These are phyloP conservation scores for Xestoiulus laeticollis DNA, from an alignment of 2,888 invertebrate genomes.

Conservation along the genomic window DNA sequence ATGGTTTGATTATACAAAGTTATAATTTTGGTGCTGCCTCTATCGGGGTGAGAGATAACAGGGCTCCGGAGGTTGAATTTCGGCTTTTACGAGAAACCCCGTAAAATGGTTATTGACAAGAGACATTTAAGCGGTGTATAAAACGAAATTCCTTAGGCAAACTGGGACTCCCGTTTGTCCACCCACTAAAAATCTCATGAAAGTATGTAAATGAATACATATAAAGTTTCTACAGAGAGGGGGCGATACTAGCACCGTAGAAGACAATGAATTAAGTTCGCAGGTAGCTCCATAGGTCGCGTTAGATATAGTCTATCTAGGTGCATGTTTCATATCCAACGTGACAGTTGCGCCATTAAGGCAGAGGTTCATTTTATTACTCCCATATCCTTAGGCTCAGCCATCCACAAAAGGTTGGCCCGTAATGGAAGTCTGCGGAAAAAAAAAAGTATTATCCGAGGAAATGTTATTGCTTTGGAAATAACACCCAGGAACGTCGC, in stretches of 20 bases:
- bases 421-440: constrained; percentile 45
- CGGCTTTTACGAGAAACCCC: not conserved
- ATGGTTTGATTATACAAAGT: not conserved
- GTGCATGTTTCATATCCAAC: constrained; percentile 41
- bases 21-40: not conserved
- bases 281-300: constrained; percentile 7
- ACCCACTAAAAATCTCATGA: not conserved
- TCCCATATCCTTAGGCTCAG: constrained; percentile 47
- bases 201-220: not conserved
- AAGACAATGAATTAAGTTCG: not conserved
- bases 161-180: not conserved
- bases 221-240: not conserved
- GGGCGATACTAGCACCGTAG: not conserved
- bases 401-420: constrained; percentile 47
- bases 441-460: constrained; percentile 49
- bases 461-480: constrained; percentile 52
- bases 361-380: constrained; percentile 49
- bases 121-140: not conserved
- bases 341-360: constrained; percentile 46
- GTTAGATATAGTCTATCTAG: not conserved
- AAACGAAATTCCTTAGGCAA: constrained; percentile 1
- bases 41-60: not conserved
- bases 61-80: not conserved
- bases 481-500: constrained; percentile 45
- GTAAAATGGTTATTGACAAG: constrained; percentile 14